Evolutionary conservation across 2,797 vertebrate genomes (phyloP).

Genomic region (Percopsis omiscomaycus): DNA sequence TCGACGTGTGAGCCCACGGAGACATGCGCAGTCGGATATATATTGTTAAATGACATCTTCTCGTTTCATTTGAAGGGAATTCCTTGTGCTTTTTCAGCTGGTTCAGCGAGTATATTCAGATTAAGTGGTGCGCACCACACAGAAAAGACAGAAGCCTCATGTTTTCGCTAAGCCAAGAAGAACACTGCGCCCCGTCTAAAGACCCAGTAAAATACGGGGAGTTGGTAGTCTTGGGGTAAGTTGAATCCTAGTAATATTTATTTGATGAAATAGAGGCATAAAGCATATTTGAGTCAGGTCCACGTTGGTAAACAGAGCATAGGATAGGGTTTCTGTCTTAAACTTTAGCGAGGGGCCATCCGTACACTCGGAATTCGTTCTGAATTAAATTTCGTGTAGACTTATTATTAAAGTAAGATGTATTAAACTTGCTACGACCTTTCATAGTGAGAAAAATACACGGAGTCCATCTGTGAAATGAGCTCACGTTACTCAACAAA

Average conservation of each 20-base stretch:
- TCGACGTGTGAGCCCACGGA: neutral
- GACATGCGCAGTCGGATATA: conserved; percentile 3
- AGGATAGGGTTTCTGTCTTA: neutral
- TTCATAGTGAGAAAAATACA: neutral
- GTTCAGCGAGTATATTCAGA: conserved; percentile 36
- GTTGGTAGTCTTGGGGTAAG: conserved; percentile 95
- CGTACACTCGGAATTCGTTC: no score
- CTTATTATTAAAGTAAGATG: no score
- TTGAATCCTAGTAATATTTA: conserved; percentile 16
- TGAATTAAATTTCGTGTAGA: no score
- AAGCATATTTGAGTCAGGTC: neutral
- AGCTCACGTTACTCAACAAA: conserved; percentile 71
- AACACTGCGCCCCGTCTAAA: conserved; percentile 90
- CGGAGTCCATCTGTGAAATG: conserved; percentile 30
- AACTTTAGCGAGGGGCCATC: no score
- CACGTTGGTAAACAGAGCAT: neutral
- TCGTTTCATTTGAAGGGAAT: conserved; percentile 57
- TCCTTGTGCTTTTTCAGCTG: conserved; percentile 43
- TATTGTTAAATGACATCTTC: conserved; percentile 56
- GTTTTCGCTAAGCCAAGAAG: conserved; percentile 93
- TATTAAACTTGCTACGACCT: neutral
- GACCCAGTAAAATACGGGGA: conserved; percentile 95
- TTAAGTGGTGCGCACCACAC: conserved; percentile 50
- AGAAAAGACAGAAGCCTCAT: conserved; percentile 78
- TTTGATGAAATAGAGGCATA: neutral